Percentiles rank a stretch among this genome's conserved stretches.
phyloP scores from a whole-genome alignment of 2,888 invertebrate genomes.

The Frankliniella intonsa region DNA sequence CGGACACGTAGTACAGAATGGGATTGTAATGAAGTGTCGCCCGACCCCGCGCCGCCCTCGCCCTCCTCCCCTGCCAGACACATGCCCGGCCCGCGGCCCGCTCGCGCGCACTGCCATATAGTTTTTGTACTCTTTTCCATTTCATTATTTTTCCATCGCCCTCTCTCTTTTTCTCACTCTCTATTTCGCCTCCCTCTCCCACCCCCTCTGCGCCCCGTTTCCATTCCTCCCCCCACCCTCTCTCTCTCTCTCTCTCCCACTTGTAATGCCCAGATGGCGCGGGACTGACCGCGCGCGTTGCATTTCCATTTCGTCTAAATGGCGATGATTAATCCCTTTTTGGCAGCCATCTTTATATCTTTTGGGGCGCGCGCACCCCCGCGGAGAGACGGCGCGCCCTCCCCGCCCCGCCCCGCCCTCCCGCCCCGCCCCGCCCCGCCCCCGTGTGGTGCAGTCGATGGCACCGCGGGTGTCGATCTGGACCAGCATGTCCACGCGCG shows the following conservation, averaged over 20 bases:
- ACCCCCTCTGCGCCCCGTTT: too few species aligned
- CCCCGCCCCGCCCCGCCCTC: not conserved
- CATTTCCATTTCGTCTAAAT: constrained; percentile 13
- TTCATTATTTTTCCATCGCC: constrained; percentile 20
- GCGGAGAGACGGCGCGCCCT: too few species aligned
- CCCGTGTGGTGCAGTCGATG: too few species aligned
- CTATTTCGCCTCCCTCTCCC: too few species aligned
- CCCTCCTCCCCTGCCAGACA: not conserved
- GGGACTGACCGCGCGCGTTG: constrained; percentile 3
- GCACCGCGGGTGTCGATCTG: too few species aligned
- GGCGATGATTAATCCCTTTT: constrained; percentile 20
- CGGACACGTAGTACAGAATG: not conserved
- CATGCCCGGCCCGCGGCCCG: not conserved
- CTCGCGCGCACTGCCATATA: not conserved
- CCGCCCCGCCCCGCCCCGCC: too few species aligned
- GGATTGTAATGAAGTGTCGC: constrained; percentile 17
- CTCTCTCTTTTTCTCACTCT: not conserved
- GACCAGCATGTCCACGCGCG: too few species aligned
- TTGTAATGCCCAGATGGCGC: not conserved
- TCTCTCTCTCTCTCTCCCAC: not conserved
- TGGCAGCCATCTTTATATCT: not conserved
- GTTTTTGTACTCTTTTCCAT: constrained; percentile 13
- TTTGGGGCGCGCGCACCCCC: not conserved
- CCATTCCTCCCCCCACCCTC: too few species aligned
- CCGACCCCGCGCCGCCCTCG: not conserved